Evolutionary conservation across 2,113 vertebrate species (phyloP).

Genomic region (Synodontis membranacea): DNA sequence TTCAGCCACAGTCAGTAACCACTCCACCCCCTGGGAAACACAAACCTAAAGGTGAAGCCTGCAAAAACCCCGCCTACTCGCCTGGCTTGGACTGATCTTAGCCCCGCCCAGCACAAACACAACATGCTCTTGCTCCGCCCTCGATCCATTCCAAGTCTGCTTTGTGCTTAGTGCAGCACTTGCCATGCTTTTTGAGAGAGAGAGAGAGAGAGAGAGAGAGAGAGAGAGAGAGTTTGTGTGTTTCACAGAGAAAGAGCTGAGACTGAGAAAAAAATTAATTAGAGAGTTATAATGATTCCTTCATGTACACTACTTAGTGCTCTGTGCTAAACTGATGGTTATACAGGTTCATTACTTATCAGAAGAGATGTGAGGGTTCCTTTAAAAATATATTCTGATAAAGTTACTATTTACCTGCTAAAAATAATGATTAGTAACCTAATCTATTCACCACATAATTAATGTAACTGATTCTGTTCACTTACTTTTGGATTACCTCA

Average conservation of each 20-base stretch:
- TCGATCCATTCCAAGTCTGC: slow-evolving; percentile 1
- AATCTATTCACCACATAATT: too few relatives aligned
- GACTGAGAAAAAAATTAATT: neutral
- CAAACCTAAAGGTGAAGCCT: slow-evolving; percentile 67
- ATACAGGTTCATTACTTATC: neutral
- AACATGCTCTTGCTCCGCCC: slow-evolving; percentile 40
- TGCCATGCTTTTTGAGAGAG: neutral
- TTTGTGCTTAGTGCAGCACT: slow-evolving; percentile 14
- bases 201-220: neutral
- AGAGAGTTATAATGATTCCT: neutral
- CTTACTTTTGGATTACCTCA: too few relatives aligned
- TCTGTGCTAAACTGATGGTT: neutral
- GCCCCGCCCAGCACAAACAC: slow-evolving; percentile 17
- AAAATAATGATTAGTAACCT: too few relatives aligned
- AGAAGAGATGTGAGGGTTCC: too few relatives aligned
- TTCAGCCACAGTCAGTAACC: slow-evolving; percentile 72
- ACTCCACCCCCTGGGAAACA: slow-evolving; percentile 70
- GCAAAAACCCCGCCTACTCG: neutral
- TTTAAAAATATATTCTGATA: too few relatives aligned
- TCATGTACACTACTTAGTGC: neutral
- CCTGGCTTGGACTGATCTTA: slow-evolving; percentile 68
- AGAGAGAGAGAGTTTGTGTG: neutral
- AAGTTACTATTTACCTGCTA: too few relatives aligned
- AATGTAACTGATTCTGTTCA: too few relatives aligned
- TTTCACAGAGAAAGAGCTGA: neutral